A percentile compares a stretch with the other conserved stretches of the same genome.
Evolutionary conservation across 2,797 vertebrate species (phyloP).

Genomic region (Trichosurus vulpecula): DNA sequence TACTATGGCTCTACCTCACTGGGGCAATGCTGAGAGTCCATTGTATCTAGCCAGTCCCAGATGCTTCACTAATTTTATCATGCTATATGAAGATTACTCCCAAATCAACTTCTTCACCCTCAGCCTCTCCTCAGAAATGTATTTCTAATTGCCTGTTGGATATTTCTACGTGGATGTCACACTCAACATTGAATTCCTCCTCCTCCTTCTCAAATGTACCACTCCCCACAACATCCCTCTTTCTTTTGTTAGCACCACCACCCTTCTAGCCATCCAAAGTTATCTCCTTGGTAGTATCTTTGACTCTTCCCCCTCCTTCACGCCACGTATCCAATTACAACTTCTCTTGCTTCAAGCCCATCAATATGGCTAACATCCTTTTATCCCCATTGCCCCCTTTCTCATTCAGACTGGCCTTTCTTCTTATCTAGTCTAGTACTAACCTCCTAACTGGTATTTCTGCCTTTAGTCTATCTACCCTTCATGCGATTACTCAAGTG

Average conservation of each 20-base stretch:
- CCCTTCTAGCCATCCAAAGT: neutral
- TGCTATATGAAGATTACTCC: neutral
- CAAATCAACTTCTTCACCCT: neutral
- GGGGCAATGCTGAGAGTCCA: neutral
- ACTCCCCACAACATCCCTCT: neutral
- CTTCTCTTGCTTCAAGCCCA: neutral
- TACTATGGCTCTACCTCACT: too few relatives aligned
- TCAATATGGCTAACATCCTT: neutral
- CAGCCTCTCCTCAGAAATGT: neutral
- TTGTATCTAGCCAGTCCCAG: neutral
- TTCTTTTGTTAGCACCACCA: neutral
- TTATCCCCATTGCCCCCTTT: neutral
- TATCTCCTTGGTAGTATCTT: neutral
- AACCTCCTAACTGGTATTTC: neutral
- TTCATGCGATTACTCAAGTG: neutral
- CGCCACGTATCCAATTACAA: neutral
- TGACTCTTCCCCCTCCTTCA: neutral
- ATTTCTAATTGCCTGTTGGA: neutral
- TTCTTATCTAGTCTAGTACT: neutral
- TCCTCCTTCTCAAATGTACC: neutral
- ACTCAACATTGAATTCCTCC: neutral
- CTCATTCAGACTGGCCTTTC: neutral
- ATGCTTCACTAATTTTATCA: neutral
- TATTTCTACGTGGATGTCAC: neutral
- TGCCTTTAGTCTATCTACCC: neutral